Base-by-base conservation (phyloP, 2,888 invertebrate genomes). In the Platycheirus rosarum region DNA sequence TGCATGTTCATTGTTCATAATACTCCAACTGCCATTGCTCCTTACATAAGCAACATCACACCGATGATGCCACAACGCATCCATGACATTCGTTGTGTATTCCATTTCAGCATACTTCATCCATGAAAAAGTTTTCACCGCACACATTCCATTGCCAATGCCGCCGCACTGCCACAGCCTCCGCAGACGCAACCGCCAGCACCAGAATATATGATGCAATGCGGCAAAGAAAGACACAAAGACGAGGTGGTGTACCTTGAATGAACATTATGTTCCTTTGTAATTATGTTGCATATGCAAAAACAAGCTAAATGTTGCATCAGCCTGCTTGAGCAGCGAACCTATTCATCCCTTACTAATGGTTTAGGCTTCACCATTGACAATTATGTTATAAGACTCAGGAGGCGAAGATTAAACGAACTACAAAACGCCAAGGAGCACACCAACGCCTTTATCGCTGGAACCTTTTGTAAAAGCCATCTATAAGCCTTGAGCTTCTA, bases 21-120 rank as follows among this genome's bases (percentile, higher is more conserved):
- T 11, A 49, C 32, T 44, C 49, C 14, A 60, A 55, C 32, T 51
- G 63, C 60, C 65, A 70, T 65, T 75, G 65, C 57, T 60, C 69
- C 51, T 66, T 73, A 53, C 73, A 78, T 73, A 71, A 60, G 29
- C 60, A 20, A 51, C 48, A 23, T 20, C 9, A 53, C 35, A 53
- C n/a, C 1, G 20, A n/a, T 8, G 49, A 42, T 60, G 60, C 26
- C 29, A 51, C 40, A 68, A 62, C 49, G 77, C 66, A 78, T 78
- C 78, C 78, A 73, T 78, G 78, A 73, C 78, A 78, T 78, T 78
- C 73, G 46, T 37, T 69, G 44, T 57, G 63, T 57, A 69, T 75
- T 80, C 75, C 75, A 74, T 75, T 80, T 80, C 80, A 80, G 51
- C 66, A 51, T 40, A 60, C 70, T 51, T 63, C 80, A 75, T 32